Base-by-base conservation (phyloP, 2,888 invertebrate species). In the Aspidiotus rigidus region DNA sequence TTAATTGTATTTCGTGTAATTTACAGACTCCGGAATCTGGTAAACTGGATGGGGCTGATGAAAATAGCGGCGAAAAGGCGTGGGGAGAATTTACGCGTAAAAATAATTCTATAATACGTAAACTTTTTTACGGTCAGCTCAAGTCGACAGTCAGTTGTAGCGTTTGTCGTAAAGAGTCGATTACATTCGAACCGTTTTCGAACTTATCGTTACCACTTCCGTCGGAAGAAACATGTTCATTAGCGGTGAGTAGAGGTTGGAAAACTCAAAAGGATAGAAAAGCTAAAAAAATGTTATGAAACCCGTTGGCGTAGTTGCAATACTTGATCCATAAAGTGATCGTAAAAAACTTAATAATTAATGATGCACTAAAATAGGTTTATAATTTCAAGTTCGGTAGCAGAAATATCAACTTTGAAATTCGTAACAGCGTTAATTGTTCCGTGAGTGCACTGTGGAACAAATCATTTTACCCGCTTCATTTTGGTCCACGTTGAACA, bases 111-210 rank as follows among this genome's bases (percentile, higher is more conserved):
- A 81, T 87, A 60, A 86, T 92, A 70, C 82, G 86, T 73, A 83
- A 86, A 72, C 81, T 91, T 74, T 94, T 94, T 80, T 90, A 90
- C 81, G 93, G 93, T 0, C 90, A 92, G 80, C 85, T 90, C 74
- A 85, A 85, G 75, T 92, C 92, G 13, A 89, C 89, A 0, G 86
- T 93, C 2, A 83, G 82, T 67, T 94, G 94, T 78, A 79, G 83
- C 2, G 81, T 81, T 8, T 94, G 94, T 79, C 79, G 80, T 70
- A 85, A 87, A 75, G 84, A 84, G 75, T 92, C 91, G 64, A 85
- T 86, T 71, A 93, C 89, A 0, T 93, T 91, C 78, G 93, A 94
- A 77, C 86, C 88, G 13, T 93, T 93, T 79, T 90, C 89, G 75
- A 90, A 89, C 79, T 81, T 94, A 60, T 89, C 91, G 28, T 80